Conservation (phyloP, 1,140 invertebrate species). For the Diabrotica virgifera region DNA sequence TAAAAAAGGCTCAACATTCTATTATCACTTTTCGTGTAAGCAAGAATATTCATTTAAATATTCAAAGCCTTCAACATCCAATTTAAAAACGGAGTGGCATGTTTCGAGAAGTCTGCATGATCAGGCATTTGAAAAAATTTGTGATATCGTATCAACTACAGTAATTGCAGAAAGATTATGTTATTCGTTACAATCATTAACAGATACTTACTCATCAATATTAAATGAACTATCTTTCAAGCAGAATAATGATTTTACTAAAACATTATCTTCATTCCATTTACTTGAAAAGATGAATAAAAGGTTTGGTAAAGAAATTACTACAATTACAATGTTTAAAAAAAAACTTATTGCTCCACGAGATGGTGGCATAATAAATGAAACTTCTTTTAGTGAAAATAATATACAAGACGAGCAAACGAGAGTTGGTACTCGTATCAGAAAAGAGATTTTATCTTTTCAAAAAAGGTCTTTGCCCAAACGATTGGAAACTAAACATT, state of each 20-base stretch:
- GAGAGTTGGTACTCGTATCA: background rate
- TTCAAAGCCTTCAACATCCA: conserved; percentile 1
- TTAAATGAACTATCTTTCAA: background rate
- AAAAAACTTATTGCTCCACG: background rate
- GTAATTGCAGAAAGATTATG: background rate
- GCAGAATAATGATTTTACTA: background rate
- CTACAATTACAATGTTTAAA: background rate
- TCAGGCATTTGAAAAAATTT: background rate
- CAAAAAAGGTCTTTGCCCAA: background rate
- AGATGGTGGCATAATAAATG: background rate
- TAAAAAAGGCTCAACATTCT: background rate
- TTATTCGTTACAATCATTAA: background rate
- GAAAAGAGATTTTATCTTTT: no score
- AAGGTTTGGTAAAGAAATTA: background rate
- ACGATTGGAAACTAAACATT: background rate
- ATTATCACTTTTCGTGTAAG: background rate
- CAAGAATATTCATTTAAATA: background rate
- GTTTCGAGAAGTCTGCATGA: background rate
- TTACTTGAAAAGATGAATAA: background rate
- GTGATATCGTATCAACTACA: background rate
- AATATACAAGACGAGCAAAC: background rate
- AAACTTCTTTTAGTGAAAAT: background rate
- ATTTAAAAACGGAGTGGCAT: background rate
- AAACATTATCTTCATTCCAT: background rate
- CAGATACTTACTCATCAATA: background rate